Evolutionary conservation across 64 coral and sea anemone genomes (phyloP).

Genomic region (Cladopsammia gracilis): DNA sequence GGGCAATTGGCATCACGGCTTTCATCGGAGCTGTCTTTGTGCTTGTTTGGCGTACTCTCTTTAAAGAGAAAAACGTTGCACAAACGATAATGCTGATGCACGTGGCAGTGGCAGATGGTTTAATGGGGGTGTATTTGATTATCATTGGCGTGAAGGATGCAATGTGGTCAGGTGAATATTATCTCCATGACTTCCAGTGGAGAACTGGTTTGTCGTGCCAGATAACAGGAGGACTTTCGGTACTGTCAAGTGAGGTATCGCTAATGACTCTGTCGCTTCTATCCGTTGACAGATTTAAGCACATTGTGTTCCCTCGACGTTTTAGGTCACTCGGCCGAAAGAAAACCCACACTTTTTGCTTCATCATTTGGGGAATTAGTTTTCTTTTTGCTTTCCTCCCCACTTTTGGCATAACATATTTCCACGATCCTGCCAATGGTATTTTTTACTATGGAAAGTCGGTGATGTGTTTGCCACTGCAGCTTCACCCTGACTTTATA

Average conservation of each 20-base stretch:
- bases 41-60: neutral
- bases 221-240: conserved; percentile 1
- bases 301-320: neutral
- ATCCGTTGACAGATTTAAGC: neutral
- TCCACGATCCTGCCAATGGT: neutral
- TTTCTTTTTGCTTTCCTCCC: conserved; percentile 1
- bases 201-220: conserved; percentile 14
- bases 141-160: neutral
- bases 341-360: neutral
- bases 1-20: conserved; percentile 19
- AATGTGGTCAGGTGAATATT: conserved; percentile 49
- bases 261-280: neutral
- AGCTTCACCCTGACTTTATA: neutral
- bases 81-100: conserved; percentile 33
- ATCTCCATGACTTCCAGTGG: conserved; percentile 46
- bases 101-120: conserved; percentile 34
- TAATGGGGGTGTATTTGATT: conserved; percentile 53
- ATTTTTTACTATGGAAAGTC: neutral
- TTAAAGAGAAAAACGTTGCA: neutral
- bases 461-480: neutral
- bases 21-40: conserved; percentile 11
- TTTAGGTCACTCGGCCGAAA: neutral
- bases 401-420: neutral
- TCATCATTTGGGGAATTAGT: neutral
- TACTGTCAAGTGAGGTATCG: neutral